Base-by-base conservation (phyloP, 2,797 vertebrate genomes). In the Sebastiscus albofasciatus region DNA sequence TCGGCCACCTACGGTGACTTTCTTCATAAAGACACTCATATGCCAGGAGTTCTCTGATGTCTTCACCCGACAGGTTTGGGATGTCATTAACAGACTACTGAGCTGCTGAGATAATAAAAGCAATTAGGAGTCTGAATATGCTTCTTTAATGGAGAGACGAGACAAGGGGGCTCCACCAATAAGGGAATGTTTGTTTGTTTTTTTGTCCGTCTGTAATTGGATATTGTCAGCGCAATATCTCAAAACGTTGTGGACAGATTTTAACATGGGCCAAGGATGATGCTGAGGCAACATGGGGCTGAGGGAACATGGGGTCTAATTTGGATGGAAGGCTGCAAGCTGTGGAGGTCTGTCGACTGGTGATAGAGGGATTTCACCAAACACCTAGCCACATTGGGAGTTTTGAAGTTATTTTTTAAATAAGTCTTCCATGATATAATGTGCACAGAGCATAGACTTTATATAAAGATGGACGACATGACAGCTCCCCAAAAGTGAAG, bases 71-170 rank as follows among this genome's bases (percentile, higher is more conserved):
- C 66, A 76, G 80, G 72, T 79, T 73, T n/a, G 34, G 27, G 36
- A 75, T 66, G 33, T 73, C 64, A 75, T 83, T 75, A 83, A 74
- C 69, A n/a, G 39, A 75, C 65, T 7, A 73, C 72, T 77, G 86
- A 86, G 82, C 80, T 55, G 78, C 75, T 70, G 70, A 86, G 73
- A 75, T 34, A 69, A 58, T 1, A 36, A 82, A 85, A 77, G 22
- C 55, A 73, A 79, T 82, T 81, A 68, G 72, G 65, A 67, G 10
- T 22, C 29, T 77, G 61, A 67, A 79, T 9, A 18, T 46, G 72
- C 12, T 56, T 34, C 12, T 59, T 1, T 74, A 61, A 84, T 52
- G 26, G 3, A 60, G 66, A 75, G 67, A 73, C 5, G n/a, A 64
- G 64, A 55, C 27, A 2, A 36, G n/a, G 27, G 24, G 61, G 33